These are phyloP conservation scores for Sebastiscus albofasciatus DNA, from an alignment of 2,797 vertebrate species.

Conservation along the genomic window DNA sequence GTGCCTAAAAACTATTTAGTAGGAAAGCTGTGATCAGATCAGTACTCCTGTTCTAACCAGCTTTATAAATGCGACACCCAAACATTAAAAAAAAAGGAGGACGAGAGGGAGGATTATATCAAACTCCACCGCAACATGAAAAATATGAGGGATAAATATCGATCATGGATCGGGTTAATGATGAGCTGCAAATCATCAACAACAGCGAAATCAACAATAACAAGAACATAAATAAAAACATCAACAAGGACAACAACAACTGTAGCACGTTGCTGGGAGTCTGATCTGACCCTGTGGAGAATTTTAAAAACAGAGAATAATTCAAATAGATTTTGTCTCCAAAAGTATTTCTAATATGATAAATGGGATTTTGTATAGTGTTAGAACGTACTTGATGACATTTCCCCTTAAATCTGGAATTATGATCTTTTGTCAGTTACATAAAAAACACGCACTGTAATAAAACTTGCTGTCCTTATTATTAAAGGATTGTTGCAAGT, in stretches of 20 bases:
- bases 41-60: slow-evolving; percentile 47
- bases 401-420: background rate
- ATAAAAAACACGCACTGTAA: background rate
- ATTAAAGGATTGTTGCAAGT: background rate
- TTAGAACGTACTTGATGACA: background rate
- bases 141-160: slow-evolving; percentile 29
- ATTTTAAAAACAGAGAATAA: background rate
- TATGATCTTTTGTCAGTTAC: background rate
- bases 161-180: slow-evolving; percentile 50
- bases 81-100: background rate
- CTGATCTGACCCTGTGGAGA: background rate
- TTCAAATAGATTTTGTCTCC: background rate
- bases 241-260: slow-evolving; percentile 2
- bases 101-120: slow-evolving; percentile 12
- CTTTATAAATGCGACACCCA: slow-evolving; percentile 47
- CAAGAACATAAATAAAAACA: slow-evolving; percentile 12
- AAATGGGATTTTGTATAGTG: background rate
- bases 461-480: background rate
- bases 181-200: slow-evolving; percentile 44
- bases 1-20: background rate
- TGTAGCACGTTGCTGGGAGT: slow-evolving; percentile 51
- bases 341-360: background rate
- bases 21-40: slow-evolving; percentile 21
- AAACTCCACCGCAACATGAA: slow-evolving; percentile 51
- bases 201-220: background rate